Evolutionary conservation across 2,888 invertebrate genomes (phyloP).

Genomic region (Platycheirus rosarum): DNA sequence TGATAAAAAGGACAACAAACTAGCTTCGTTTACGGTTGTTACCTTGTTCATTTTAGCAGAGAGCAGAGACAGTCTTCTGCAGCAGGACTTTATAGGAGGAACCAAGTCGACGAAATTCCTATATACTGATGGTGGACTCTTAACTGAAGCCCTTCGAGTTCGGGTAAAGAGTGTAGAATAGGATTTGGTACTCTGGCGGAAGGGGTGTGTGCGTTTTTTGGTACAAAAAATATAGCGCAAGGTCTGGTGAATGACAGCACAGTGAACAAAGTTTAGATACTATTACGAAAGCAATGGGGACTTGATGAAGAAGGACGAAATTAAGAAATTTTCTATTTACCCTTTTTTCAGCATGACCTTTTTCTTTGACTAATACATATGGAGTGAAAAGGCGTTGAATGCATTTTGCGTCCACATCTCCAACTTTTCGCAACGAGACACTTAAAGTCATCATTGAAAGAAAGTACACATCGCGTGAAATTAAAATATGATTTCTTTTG

Average conservation of each 20-base stretch:
- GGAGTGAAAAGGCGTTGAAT: conserved; percentile 3
- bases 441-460: too few relatives aligned
- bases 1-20: conserved; percentile 70
- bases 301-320: conserved; percentile 66
- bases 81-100: conserved; percentile 12
- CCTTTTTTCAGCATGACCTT: conserved; percentile 39
- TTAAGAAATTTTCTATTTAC: conserved; percentile 68
- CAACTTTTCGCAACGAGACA: conserved; percentile 51
- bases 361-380: conserved; percentile 56
- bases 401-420: conserved; percentile 33
- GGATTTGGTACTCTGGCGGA: conserved; percentile 10
- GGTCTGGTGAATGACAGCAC: conserved; percentile 29
- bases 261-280: neutral
- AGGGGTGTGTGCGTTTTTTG: conserved; percentile 36
- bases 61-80: conserved; percentile 13
- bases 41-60: conserved; percentile 69
- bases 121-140: neutral
- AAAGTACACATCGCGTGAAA: too few relatives aligned
- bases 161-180: neutral
- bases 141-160: conserved; percentile 25
- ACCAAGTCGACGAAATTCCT: conserved; percentile 2
- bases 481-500: too few relatives aligned
- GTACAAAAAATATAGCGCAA: neutral
- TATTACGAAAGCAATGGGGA: conserved; percentile 33
- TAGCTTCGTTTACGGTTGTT: conserved; percentile 71